Percentiles rank a stretch among this genome's conserved stretches.
These are phyloP conservation scores for Acrocephalus scirpaceus DNA, from an alignment of 2,797 vertebrate genomes.

Conservation along the genomic window DNA sequence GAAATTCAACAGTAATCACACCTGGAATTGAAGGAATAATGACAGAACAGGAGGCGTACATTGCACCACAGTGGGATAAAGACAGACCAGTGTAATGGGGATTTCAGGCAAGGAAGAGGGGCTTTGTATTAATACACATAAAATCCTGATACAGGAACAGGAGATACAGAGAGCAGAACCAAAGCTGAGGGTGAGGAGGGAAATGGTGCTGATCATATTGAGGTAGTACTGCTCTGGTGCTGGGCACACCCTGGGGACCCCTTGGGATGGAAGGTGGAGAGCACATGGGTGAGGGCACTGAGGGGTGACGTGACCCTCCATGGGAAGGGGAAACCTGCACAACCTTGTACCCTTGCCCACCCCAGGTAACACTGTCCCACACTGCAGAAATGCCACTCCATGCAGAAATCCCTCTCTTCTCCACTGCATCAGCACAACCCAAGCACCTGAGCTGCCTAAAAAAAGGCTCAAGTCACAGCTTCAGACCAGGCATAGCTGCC, in stretches of 20 bases:
- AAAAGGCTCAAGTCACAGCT: fast-evolving
- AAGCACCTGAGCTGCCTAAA: not conserved
- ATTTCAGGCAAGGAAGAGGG: not conserved
- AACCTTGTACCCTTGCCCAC: not conserved
- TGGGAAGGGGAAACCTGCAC: not conserved
- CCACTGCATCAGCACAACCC: not conserved
- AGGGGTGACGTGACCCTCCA: not conserved
- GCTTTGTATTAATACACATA: not conserved
- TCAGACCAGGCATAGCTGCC: not conserved
- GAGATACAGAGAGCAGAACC: not conserved
- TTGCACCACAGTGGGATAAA: not conserved
- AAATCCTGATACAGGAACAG: not conserved
- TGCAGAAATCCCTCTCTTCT: not conserved
- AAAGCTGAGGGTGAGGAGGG: not conserved
- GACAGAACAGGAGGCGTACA: not conserved
- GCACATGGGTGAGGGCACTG: fast-evolving
- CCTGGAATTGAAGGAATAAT: not conserved
- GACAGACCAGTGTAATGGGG: not conserved
- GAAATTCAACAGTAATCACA: constrained; percentile 6
- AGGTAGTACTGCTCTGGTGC: fast-evolving
- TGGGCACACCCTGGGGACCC: not conserved
- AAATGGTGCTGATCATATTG: not conserved
- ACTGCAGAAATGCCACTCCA: not conserved
- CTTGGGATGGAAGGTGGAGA: not conserved
- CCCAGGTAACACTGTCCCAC: not conserved